Base-by-base conservation (phyloP, 2,113 vertebrate species). In the Centrocercus urophasianus region DNA sequence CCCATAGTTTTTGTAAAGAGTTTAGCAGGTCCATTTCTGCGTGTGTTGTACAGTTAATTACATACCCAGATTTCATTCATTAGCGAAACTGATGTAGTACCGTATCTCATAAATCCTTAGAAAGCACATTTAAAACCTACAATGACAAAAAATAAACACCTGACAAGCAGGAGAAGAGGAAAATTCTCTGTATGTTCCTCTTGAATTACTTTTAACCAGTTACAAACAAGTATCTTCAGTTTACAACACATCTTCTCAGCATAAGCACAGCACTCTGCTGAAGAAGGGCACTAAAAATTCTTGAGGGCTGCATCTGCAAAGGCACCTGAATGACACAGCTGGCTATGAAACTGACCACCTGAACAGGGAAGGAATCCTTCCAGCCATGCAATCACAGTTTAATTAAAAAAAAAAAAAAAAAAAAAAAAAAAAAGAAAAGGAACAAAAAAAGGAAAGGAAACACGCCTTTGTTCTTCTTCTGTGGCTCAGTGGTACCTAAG, bases 371-470 rank as follows among this genome's bases (percentile, higher is more conserved):
- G 47, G 28, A 67, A 71, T 28, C 5, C 12, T 67, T 40, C 70
- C 32, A 28, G 5, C n/a, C 32, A n/a, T 21, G 6, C 16, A 74
- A 30, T 22, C 48, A n/a, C 28, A 21, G 77, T 22, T 34, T 13
- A 27, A 4, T 13, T n/a, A n/a, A n/a, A 7, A 8, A 4, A 14
- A 6, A 6, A 11, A 38, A 38, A 30, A 56, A 22, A 4, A 15
- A 7, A 6, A 5, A 15, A 6, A 6, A 11, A 8, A 12, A 15
- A 14, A 11, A 6, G 28, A 17, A 27, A 11, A 25, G 7, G 12
- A 43, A 40, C 40, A 42, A 32, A 36, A 57, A 57, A 20, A 19
- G 9, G 2, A 61, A 38, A 38, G 16, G 6, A 22, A 38, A 25
- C 36, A 79, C 6, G 36, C 2, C 4, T 6, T 54, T 59, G 11